Evolutionary conservation across 1,140 invertebrate species (phyloP).

Genomic region (Chlorops oryzae): DNA sequence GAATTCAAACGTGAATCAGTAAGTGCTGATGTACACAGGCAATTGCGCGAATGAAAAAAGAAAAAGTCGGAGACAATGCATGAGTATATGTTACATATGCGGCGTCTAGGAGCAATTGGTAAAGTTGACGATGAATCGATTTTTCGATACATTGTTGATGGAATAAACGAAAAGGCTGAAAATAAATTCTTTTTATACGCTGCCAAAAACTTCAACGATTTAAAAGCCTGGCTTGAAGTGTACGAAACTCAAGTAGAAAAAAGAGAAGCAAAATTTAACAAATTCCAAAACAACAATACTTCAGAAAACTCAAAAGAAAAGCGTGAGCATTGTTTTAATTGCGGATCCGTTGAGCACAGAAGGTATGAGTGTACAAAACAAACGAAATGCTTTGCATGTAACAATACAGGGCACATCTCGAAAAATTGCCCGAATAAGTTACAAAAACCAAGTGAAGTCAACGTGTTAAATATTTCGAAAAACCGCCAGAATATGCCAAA

Average conservation of each 20-base stretch:
- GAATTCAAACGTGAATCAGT: not conserved
- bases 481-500: not conserved
- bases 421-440: not conserved
- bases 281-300: not conserved
- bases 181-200: not conserved
- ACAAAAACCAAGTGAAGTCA: not conserved
- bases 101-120: not conserved
- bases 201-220: not conserved
- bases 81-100: constrained; percentile 6
- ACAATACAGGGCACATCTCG: no score
- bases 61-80: not conserved
- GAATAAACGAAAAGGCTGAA: constrained; percentile 2
- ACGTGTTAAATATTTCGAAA: not conserved
- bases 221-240: not conserved
- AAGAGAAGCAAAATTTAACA: constrained; percentile 1
- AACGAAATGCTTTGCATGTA: constrained; percentile 1
- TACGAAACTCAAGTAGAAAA: constrained; percentile 1
- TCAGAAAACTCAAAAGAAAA: no score
- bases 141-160: not conserved
- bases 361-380: not conserved
- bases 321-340: constrained; percentile 4
- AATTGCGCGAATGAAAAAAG: not conserved
- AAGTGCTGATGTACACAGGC: constrained; percentile 1
- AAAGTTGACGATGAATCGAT: not conserved
- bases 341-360: constrained; percentile 1